Evolutionary conservation across 2,113 vertebrate species (phyloP), one percentile per base, ranked within the genome.

Genomic region (Hyaena hyaena): DNA sequence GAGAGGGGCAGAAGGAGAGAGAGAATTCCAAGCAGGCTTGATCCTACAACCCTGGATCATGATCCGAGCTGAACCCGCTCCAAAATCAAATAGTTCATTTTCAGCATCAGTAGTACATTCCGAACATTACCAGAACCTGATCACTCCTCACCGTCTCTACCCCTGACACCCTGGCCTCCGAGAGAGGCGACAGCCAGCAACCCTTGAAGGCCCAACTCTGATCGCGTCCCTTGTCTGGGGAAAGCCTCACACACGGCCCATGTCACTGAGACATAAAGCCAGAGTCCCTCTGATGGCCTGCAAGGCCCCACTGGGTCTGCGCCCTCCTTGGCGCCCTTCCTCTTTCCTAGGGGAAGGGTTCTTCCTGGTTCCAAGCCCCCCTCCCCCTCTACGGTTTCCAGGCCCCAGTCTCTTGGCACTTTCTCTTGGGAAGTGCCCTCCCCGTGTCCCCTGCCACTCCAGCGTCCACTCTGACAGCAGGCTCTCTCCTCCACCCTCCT

Each of bases 271-370:
- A 23, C 73, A 28, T 6, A 19, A 24, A 10, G 23, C 35, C 31
- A 1, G 12, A 0, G 7, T 28, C 12, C 39, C 55, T 45, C 8
- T 1, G 6, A 53, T 1, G n/a, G n/a, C 76, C 45, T 33, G 16
- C 53, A 50, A 4, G 9, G 68, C 21, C 83, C 39, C 26, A 35
- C 0, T 2, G 63, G n/a, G 10, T 8, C 39, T 24, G 10, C 7
- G 66, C 53, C 1, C 6, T 31, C 11, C 66, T 68, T 19, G 12
- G 14, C 19, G 3, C 16, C 21, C 53, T 15, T 55, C 50, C 53
- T n/a, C 39, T 76, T 76, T 45, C 43, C 39, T 39, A 39, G 14
- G 12, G 24, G 24, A 12, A 39, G 23, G 39, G 23, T 43, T 69
- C 43, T 24, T 16, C 24, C 73, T 45, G 73, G 73, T 76, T 76